phyloP scores from a whole-genome alignment of 1,140 invertebrate species.

The Cyphomyrmex costatus region DNA sequence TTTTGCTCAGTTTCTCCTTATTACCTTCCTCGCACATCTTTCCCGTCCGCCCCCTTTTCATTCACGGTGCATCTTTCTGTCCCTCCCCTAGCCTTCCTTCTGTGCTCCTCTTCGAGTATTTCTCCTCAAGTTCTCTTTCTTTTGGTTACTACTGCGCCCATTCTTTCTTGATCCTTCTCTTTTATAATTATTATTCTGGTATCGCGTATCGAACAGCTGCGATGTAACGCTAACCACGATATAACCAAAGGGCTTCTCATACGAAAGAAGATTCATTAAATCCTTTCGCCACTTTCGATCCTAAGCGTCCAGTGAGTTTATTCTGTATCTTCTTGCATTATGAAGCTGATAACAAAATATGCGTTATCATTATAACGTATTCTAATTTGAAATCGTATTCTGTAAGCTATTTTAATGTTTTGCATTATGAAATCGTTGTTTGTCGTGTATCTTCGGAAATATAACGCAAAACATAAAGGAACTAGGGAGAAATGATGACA shows the following conservation, averaged over 20 bases:
- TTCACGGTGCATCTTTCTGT: conserved; percentile 10
- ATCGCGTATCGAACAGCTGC: conserved; percentile 63
- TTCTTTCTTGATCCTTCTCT: conserved; percentile 37
- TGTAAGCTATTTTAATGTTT: no score
- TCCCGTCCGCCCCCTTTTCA: background rate
- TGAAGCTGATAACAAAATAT: no score
- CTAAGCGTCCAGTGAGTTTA: conserved; percentile 32
- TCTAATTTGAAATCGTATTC: no score
- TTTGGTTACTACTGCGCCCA: conserved; percentile 2
- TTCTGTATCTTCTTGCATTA: no score
- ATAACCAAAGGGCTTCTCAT: background rate
- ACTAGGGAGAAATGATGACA: no score
- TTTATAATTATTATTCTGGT: conserved; percentile 59
- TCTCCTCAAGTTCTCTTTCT: conserved; percentile 28
- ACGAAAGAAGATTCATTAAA: conserved; percentile 46
- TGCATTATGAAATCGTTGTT: no score
- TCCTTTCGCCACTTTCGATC: conserved; percentile 53
- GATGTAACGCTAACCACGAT: conserved; percentile 39
- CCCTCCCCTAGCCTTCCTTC: background rate
- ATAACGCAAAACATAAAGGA: no score
- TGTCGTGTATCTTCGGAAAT: no score
- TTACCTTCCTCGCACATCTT: conserved; percentile 53
- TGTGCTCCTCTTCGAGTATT: background rate
- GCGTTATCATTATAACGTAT: no score
- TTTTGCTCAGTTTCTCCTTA: conserved; percentile 65